Conservation (phyloP, 2,797 vertebrate species). For the Gambelia wislizenii region DNA sequence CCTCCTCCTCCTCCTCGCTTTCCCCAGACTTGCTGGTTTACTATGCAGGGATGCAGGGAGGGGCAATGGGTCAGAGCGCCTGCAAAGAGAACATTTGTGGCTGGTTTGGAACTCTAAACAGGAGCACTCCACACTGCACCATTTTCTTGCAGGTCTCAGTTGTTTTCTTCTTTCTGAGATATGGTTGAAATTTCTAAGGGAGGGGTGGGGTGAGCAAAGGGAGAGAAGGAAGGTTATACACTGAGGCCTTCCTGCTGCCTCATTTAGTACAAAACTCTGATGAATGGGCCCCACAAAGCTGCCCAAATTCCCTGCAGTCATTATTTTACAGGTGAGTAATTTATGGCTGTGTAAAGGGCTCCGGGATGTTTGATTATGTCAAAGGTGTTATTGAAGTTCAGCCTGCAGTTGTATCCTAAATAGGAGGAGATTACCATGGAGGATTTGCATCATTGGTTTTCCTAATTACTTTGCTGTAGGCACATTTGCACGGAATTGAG, state of each 20-base stretch:
- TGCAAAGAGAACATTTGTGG: background rate
- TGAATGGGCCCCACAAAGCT: constrained; percentile 70
- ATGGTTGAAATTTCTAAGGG: constrained; percentile 32
- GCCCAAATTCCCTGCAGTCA: constrained; percentile 73
- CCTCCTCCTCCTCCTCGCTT: too few relatives aligned
- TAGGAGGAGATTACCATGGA: constrained; percentile 67
- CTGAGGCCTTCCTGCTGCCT: constrained; percentile 53
- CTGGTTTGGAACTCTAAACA: background rate
- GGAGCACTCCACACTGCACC: background rate
- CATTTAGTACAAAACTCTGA: constrained; percentile 55
- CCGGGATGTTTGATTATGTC: constrained; percentile 75
- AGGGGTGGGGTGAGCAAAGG: background rate
- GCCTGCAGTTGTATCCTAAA: constrained; percentile 73
- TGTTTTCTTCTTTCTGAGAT: background rate
- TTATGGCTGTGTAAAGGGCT: constrained; percentile 74
- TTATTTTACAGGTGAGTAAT: constrained; percentile 76
- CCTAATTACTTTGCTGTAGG: constrained; percentile 68
- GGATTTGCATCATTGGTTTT: constrained; percentile 73
- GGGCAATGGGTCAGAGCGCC: background rate
- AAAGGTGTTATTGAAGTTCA: constrained; percentile 77
- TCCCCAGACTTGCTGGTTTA: background rate
- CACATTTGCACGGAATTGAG: constrained; percentile 25
- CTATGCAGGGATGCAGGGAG: background rate
- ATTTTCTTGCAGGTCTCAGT: background rate
- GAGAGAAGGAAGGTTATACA: constrained; percentile 2